phyloP scores from a whole-genome alignment of 2,888 invertebrate genomes.

The Aproaerema taeniolella region DNA sequence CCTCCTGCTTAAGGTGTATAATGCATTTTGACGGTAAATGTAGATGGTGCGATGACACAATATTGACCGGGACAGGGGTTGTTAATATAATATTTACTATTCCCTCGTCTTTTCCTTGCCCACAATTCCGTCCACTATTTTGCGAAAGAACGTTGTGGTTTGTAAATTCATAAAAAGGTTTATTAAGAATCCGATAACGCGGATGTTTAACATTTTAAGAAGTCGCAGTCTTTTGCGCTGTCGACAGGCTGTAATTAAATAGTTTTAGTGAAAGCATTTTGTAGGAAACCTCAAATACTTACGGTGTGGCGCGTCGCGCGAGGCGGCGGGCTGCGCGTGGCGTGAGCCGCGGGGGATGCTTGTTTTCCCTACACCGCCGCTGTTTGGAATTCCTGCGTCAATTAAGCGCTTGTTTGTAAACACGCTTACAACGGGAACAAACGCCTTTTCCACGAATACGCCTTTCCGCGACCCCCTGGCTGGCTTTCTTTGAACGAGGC shows the following conservation, averaged over 20 bases:
- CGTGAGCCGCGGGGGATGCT: conserved; percentile 30
- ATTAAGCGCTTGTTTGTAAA: conserved; percentile 69
- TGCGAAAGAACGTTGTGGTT: not conserved
- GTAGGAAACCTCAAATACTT: conserved; percentile 27
- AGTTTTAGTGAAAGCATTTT: conserved; percentile 22
- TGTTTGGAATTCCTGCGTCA: conserved; percentile 66
- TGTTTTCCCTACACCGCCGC: conserved; percentile 52
- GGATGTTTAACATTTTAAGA: too few relatives aligned
- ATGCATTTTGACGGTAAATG: conserved; percentile 8
- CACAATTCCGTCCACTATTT: not conserved
- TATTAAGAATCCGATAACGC: not conserved
- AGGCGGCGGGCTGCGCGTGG: conserved; percentile 29
- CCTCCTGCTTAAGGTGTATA: conserved; percentile 24
- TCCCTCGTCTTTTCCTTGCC: not conserved
- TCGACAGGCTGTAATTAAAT: not conserved
- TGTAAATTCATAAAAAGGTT: not conserved
- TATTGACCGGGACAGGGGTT: not conserved
- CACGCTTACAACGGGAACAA: conserved; percentile 46
- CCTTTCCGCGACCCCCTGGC: conserved; percentile 36
- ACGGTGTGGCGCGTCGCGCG: too few relatives aligned
- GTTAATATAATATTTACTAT: conserved; percentile 4
- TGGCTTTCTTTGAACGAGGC: conserved; percentile 38
- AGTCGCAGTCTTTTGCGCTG: not conserved
- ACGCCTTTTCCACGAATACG: conserved; percentile 53
- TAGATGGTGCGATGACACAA: not conserved